Evolutionary conservation across 2,113 vertebrate species (phyloP).

Genomic region (Mormyrus lacerda): DNA sequence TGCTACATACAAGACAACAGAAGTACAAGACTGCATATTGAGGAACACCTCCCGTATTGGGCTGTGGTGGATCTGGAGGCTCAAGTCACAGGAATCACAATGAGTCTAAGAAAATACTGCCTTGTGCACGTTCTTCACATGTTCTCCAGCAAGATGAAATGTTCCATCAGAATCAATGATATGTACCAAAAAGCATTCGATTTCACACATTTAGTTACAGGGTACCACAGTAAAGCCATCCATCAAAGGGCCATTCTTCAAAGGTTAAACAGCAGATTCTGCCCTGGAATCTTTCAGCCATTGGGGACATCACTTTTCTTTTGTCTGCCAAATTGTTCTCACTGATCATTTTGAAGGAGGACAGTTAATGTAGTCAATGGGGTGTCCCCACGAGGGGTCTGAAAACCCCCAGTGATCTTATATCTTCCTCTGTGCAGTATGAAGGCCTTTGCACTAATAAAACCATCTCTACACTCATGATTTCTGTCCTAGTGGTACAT

Average conservation of each 20-base stretch:
- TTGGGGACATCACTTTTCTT: not conserved
- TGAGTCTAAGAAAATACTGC: not conserved
- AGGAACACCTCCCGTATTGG: not conserved
- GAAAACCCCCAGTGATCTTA: not conserved
- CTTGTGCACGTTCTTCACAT: not conserved
- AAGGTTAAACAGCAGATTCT: not conserved
- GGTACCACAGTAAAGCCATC: not conserved
- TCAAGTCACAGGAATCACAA: not conserved
- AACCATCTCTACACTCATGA: not conserved
- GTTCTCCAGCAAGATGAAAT: not conserved
- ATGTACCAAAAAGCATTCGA: not conserved
- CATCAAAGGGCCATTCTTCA: not conserved
- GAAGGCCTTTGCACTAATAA: not conserved
- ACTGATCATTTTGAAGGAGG: not conserved
- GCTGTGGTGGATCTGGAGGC: not conserved
- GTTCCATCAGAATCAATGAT: not conserved
- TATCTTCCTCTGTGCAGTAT: not conserved
- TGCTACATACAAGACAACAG: too few relatives aligned
- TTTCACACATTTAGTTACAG: not conserved
- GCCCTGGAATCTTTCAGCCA: not conserved
- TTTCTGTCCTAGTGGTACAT: not conserved
- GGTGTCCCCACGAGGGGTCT: not conserved
- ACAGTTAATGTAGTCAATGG: not conserved
- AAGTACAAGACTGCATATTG: not conserved
- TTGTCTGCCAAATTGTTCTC: not conserved